Conservation (phyloP, 2,797 vertebrate species). For the Sparidentex hasta region DNA sequence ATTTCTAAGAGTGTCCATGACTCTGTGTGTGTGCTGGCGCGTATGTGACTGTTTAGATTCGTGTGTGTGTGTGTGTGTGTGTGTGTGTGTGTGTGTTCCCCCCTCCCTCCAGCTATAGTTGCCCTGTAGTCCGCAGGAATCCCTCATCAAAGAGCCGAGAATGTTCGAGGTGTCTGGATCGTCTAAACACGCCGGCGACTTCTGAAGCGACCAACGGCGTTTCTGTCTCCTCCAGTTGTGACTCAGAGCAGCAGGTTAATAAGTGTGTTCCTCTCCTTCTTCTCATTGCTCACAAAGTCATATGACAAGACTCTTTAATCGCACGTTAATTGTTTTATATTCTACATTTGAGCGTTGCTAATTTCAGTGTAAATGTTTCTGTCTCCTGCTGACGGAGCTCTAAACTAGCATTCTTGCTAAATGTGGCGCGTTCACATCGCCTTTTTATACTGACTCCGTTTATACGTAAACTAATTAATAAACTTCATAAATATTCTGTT, state of each 20-base stretch:
- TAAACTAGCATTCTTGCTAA: too few species aligned
- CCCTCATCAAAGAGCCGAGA: constrained; percentile 76
- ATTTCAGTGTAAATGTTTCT: too few species aligned
- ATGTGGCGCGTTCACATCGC: too few species aligned
- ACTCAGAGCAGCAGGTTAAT: neutral
- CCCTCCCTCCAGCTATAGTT: constrained; percentile 66
- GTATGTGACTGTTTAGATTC: constrained; percentile 63
- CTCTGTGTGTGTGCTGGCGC: constrained; percentile 58
- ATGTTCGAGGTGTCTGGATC: constrained; percentile 70
- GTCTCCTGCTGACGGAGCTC: too few species aligned
- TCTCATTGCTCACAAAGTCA: neutral
- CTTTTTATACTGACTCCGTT: too few species aligned
- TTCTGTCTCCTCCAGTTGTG: constrained; percentile 5
- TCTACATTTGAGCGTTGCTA: too few species aligned
- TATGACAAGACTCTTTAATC: neutral
- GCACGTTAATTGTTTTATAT: neutral
- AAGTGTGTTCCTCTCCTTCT: neutral
- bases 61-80: constrained; percentile 40
- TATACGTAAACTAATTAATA: too few species aligned
- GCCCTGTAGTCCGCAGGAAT: constrained; percentile 72
- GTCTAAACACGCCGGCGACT: constrained; percentile 65
- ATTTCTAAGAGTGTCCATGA: constrained; percentile 59
- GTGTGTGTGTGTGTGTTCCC: constrained; percentile 45
- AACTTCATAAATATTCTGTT: too few species aligned
- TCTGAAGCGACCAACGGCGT: constrained; percentile 49